A percentile compares a stretch with the other conserved stretches of the same genome.
Evolutionary conservation across 2,888 invertebrate genomes (phyloP).

Genomic region (Temnothorax unifasciatus): DNA sequence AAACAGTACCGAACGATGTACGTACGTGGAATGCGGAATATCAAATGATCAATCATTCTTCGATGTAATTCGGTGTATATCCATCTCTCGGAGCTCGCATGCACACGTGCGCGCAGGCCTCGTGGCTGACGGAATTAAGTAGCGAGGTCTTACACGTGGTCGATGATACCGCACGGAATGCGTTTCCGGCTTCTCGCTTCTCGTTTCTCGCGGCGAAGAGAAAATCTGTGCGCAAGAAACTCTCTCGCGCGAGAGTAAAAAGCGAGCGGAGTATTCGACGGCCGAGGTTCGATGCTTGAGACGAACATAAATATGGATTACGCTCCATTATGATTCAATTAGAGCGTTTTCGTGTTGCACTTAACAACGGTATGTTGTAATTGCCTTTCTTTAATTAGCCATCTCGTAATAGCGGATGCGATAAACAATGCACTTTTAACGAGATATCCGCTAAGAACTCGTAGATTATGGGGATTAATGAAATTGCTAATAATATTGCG

Average conservation of each 20-base stretch:
- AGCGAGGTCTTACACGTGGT: slow-evolving; percentile 75
- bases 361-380: slow-evolving; percentile 33
- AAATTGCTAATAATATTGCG: slow-evolving; percentile 50
- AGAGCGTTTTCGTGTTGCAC: slow-evolving; percentile 61
- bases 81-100: slow-evolving; percentile 20
- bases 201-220: slow-evolving; percentile 55
- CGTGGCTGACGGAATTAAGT: slow-evolving; percentile 69
- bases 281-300: slow-evolving; percentile 58
- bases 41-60: slow-evolving; percentile 3
- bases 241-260: slow-evolving; percentile 55
- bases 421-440: slow-evolving; percentile 36
- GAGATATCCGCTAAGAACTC: neutral
- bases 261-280: slow-evolving; percentile 59
- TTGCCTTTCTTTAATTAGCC: slow-evolving; percentile 56
- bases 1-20: neutral
- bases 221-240: slow-evolving; percentile 57
- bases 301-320: slow-evolving; percentile 71
- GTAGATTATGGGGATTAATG: slow-evolving; percentile 33
- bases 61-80: neutral
- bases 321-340: slow-evolving; percentile 69
- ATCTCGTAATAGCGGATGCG: slow-evolving; percentile 43
- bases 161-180: slow-evolving; percentile 67
- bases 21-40: neutral
- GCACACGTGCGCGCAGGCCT: slow-evolving; percentile 32
- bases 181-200: slow-evolving; percentile 64